Conservation (phyloP, 1,140 invertebrate species). For the Caenorhabditis inopinata region DNA sequence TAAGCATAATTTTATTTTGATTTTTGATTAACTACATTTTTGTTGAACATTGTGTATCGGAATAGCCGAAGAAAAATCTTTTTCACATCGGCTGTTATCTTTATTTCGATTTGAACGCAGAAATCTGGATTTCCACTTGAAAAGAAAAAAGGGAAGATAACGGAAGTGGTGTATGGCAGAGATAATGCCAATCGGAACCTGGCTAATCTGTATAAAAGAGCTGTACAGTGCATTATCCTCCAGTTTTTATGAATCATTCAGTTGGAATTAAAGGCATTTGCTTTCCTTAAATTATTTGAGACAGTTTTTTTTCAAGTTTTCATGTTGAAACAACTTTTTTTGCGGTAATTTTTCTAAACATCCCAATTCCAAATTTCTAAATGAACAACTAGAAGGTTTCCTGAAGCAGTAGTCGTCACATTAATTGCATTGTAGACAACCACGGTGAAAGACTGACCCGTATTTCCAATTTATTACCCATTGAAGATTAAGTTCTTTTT, state of each 20-base stretch:
- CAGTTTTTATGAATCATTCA: too few species aligned
- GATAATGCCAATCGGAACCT: slow-evolving; percentile 3
- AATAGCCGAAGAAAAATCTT: neutral
- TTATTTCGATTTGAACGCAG: slow-evolving; percentile 3
- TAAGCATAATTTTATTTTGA: too few species aligned
- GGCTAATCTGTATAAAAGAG: slow-evolving; percentile 1
- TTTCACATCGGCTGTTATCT: neutral
- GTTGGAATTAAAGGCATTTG: too few species aligned
- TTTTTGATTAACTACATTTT: too few species aligned
- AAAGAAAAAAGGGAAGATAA: neutral
- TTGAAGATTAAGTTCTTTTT: neutral
- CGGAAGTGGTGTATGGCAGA: neutral
- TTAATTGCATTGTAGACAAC: neutral
- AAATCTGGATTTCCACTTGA: slow-evolving; percentile 9
- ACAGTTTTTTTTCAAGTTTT: neutral
- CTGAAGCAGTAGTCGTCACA: too few species aligned
- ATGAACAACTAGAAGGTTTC: too few species aligned
- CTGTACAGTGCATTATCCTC: too few species aligned
- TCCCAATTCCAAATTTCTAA: too few species aligned
- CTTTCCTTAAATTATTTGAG: too few species aligned
- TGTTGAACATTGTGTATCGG: too few species aligned
- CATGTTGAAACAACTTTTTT: neutral
- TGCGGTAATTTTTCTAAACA: neutral
- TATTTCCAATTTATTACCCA: neutral
- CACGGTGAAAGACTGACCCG: neutral